Base-by-base conservation (phyloP, 1,140 invertebrate genomes). In the Berghia stephanieae region DNA sequence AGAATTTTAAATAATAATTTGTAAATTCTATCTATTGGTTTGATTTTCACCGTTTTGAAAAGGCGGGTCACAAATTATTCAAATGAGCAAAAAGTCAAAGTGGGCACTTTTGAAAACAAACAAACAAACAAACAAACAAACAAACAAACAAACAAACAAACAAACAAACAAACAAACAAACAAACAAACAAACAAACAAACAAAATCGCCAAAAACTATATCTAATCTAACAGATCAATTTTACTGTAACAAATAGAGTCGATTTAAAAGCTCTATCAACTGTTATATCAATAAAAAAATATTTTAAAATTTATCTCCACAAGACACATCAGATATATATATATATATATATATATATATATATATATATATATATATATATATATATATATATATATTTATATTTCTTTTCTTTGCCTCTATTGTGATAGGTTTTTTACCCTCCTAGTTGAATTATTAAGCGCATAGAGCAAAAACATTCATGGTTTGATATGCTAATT, bases 341-440 rank as follows among this genome's bases (percentile, higher is more conserved):
- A 57, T 57, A 57, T 57, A 57, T 57, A 57, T 57, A 57, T 57
- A 57, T 57, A 57, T 57, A 57, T 57, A 57, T 57, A 57, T 57
- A 57, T 57, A 57, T 57, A 57, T 57, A 57, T 57, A 57, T 57
- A 57, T 57, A 57, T 57, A 57, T 57, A 57, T 57, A 57, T 57
- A 57, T 57, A 57, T 57, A 57, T 57, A 57, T 57, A 31, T 16
- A 31, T 57, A 31, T 57, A 31, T 57, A 31, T 57, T n/a, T 57
- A 31, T 57, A 31, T 57, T n/a, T 57, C 6, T 18, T n/a, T 57
- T n/a, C 16, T n/a, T 57, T n/a, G 6, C n/a, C 34, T n/a, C 16
- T n/a, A 24, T n/a, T 16, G 16, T 57, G 55, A 6, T n/a, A 24
- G 55, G 6, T 1, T 52, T 52, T 16, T 52, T 18, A 52, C 24